A percentile compares a stretch with the other conserved stretches of the same genome.
phyloP scores from a whole-genome alignment of 2,797 vertebrate genomes.

The Glyptemys insculpta region DNA sequence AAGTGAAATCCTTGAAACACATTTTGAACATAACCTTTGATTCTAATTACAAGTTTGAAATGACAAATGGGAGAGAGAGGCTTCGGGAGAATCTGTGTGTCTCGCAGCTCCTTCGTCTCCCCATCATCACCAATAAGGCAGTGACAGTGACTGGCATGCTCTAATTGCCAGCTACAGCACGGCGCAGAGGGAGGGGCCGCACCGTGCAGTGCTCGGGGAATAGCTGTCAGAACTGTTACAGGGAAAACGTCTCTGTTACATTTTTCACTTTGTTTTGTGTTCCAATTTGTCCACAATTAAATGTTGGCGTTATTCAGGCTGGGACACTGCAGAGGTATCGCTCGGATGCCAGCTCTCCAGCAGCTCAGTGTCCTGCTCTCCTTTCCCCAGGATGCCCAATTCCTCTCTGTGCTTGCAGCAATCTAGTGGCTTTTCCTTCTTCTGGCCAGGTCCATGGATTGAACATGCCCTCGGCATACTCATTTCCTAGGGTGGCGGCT shows the following conservation, averaged over 20 bases:
- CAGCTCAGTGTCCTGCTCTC: not conserved
- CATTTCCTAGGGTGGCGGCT: not conserved
- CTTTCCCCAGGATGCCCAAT: not conserved
- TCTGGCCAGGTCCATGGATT: not conserved
- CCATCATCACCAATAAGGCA: slow-evolving; percentile 12
- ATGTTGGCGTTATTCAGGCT: not conserved
- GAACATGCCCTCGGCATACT: not conserved
- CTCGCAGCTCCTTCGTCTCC: slow-evolving; percentile 11
- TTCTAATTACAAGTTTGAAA: slow-evolving; percentile 15
- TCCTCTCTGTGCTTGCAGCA: not conserved
- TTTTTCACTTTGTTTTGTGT: slow-evolving; percentile 8
- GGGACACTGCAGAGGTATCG: not conserved
- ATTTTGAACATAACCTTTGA: slow-evolving; percentile 29
- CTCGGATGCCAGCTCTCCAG: not conserved
- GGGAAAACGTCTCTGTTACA: not conserved
- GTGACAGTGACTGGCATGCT: slow-evolving; percentile 15
- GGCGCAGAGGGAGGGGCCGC: not conserved
- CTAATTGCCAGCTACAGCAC: slow-evolving; percentile 30
- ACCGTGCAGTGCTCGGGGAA: slow-evolving; percentile 19
- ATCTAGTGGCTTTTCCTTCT: not conserved
- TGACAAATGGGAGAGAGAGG: slow-evolving; percentile 13
- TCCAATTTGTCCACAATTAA: slow-evolving; percentile 15
- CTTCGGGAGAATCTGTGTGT: not conserved
- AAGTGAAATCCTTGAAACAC: slow-evolving; percentile 1
- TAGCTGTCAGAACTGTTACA: not conserved